These are phyloP conservation scores for Megalops cyprinoides DNA, from an alignment of 2,797 vertebrate species.

Conservation along the genomic window DNA sequence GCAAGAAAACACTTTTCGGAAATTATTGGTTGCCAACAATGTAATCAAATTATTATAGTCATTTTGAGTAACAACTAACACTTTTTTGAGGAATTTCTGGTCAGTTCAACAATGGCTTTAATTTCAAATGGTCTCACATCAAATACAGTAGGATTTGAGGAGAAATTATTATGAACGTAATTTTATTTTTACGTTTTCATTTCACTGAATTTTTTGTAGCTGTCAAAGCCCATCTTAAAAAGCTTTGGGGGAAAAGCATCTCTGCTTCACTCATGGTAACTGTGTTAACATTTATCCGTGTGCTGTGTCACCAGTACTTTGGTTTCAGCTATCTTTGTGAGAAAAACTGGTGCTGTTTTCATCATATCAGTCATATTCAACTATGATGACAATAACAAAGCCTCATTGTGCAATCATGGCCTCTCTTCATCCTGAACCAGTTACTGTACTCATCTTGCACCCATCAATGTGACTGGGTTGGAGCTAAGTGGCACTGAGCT, in stretches of 20 bases:
- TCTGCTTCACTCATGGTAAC: neutral
- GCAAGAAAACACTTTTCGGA: too few relatives aligned
- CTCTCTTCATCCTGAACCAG: slow-evolving; percentile 6
- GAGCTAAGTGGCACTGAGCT: slow-evolving; percentile 34
- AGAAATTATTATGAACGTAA: neutral
- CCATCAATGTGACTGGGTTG: neutral
- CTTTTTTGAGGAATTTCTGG: too few relatives aligned
- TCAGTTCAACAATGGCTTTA: neutral
- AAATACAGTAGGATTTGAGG: neutral
- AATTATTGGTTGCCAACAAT: too few relatives aligned
- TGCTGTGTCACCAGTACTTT: neutral
- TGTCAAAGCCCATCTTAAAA: neutral
- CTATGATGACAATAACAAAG: slow-evolving; percentile 1
- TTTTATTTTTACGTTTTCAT: neutral
- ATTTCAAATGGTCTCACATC: neutral
- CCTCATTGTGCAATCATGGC: slow-evolving; percentile 11
- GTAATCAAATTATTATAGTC: too few relatives aligned
- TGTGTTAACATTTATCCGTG: too few relatives aligned
- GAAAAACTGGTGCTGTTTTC: neutral
- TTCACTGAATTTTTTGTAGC: neutral
- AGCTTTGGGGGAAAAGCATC: neutral
- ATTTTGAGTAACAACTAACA: too few relatives aligned
- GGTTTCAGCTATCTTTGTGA: neutral
- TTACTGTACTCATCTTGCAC: slow-evolving; percentile 8
- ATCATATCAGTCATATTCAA: neutral